These are phyloP conservation scores for Argyra leucocephala DNA, from an alignment of 2,888 invertebrate genomes.

Conservation along the genomic window DNA sequence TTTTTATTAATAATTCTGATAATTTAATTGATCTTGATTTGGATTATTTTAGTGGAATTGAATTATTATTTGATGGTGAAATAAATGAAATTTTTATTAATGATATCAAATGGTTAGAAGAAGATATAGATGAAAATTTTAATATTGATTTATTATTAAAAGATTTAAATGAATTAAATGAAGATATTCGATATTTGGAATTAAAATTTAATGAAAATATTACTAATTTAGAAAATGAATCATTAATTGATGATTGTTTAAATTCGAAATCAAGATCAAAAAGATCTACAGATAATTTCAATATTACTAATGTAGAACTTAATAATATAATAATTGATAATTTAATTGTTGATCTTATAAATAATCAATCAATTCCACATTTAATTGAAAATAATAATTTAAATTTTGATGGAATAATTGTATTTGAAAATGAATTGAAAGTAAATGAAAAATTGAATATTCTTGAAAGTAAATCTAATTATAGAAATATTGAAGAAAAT, in stretches of 20 bases:
- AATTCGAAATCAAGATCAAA: slow-evolving; percentile 19
- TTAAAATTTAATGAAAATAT: slow-evolving; percentile 21
- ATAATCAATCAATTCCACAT: slow-evolving; percentile 28
- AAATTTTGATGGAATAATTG: slow-evolving; percentile 30
- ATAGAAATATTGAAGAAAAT: slow-evolving; percentile 19
- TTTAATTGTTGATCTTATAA: slow-evolving; percentile 33
- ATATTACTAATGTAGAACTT: slow-evolving; percentile 30
- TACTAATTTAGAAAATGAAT: slow-evolving; percentile 22
- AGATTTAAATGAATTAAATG: slow-evolving; percentile 13
- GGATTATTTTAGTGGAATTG: slow-evolving; percentile 25
- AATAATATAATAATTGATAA: slow-evolving; percentile 32
- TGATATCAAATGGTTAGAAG: slow-evolving; percentile 30
- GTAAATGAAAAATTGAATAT: slow-evolving; percentile 20
- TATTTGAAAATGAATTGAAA: slow-evolving; percentile 29
- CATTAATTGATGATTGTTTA: background rate
- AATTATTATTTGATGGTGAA: slow-evolving; percentile 29
- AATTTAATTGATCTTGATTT: slow-evolving; percentile 17
- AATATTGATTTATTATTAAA: slow-evolving; percentile 30
- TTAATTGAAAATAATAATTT: slow-evolving; percentile 32
- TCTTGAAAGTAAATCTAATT: slow-evolving; percentile 18
- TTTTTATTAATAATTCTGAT: slow-evolving; percentile 19
- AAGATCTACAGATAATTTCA: slow-evolving; percentile 20
- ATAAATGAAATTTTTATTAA: slow-evolving; percentile 32
- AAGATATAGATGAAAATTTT: slow-evolving; percentile 30
- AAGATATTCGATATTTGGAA: slow-evolving; percentile 28